Evolutionary conservation across 2,888 invertebrate species (phyloP), one percentile per base, ranked within the genome.

Genomic region (Malthinus flaveolus): DNA sequence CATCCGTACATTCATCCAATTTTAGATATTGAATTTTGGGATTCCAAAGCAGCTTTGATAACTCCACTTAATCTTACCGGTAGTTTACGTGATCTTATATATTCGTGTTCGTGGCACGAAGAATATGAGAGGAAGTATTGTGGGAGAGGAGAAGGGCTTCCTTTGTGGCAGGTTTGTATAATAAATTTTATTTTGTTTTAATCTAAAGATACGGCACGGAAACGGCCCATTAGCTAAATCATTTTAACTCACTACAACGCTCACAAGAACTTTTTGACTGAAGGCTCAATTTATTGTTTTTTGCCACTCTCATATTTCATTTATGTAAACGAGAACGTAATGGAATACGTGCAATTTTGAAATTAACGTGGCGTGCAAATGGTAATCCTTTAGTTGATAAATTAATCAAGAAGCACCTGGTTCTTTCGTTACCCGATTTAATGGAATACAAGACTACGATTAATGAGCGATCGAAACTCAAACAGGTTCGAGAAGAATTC

Each of bases 1-100:
- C 95, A 96, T 79, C 95, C 96, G 0, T 95, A 95, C 76, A 91
- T 96, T 65, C 93, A 91, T 79, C 95, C 95, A 0, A 88, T 95
- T 23, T 80, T 94, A 68, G 93, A 95, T 73, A 81, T 95, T 64
- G 93, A 93, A 71, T 88, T 95, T 73, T 84, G 86, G 76, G 83
- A 84, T 59, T 75, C 78, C 37, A 85, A 84, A 76, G 90, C 87
- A 31, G 85, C 93, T 56, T 82, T 91, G 23, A 88, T 95, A 3
- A 86, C 91, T 69, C 95, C 95, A 0, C 88, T 93, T 67, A 93
- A 93, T 75, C 85, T 87, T 32, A 84, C 87, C 64, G 95, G 95
- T 49, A 94, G 93, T 71, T 82, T 96, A 54, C 94, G 93, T 78
- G 95, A 96, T 80, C 83, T 95, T 54, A 91, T 95, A 69, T 93